A percentile compares a stretch with the other conserved stretches of the same genome.
Evolutionary conservation across 2,797 vertebrate species (phyloP).

Genomic region (Syngnathus rostellatus): DNA sequence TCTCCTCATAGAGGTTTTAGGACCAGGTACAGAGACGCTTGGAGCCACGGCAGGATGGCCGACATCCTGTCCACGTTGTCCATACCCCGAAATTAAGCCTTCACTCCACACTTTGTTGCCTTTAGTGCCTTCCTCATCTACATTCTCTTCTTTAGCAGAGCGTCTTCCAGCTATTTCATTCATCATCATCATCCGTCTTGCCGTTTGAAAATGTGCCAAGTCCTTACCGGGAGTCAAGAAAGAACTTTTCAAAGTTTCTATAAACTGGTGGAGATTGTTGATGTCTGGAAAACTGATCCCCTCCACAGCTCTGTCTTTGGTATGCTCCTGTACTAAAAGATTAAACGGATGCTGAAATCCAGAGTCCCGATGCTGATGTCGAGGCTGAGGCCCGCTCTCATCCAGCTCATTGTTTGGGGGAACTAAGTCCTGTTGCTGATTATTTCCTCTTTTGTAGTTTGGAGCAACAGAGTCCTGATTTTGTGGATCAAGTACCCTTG

Average conservation of each 20-base stretch:
- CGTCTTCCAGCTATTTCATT: neutral
- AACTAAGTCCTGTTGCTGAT: slow-evolving; percentile 3
- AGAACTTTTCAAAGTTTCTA: slow-evolving; percentile 38
- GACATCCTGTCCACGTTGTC: slow-evolving; percentile 2
- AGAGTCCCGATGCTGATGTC: slow-evolving; percentile 1
- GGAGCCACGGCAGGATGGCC: slow-evolving; percentile 23
- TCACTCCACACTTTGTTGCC: slow-evolving; percentile 22
- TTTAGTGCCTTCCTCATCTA: slow-evolving; percentile 12
- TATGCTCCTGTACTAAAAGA: slow-evolving; percentile 18
- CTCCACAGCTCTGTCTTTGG: neutral
- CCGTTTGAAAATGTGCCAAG: slow-evolving; percentile 33
- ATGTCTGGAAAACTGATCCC: slow-evolving; percentile 33
- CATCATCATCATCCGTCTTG: slow-evolving; percentile 3
- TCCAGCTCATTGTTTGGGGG: slow-evolving; percentile 8
- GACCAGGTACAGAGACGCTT: slow-evolving; percentile 2
- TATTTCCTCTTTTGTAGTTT: slow-evolving; percentile 6
- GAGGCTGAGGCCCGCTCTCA: neutral
- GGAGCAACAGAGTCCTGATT: slow-evolving; percentile 10
- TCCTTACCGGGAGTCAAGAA: slow-evolving; percentile 37
- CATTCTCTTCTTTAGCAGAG: neutral
- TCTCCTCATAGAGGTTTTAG: slow-evolving; percentile 2
- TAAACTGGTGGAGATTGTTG: slow-evolving; percentile 24
- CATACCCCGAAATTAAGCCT: slow-evolving; percentile 1
- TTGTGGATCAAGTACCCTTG: slow-evolving; percentile 7
- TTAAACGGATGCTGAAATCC: slow-evolving; percentile 28